phyloP scores from a whole-genome alignment of 2,797 vertebrate genomes.

The Phalanger gymnotis region DNA sequence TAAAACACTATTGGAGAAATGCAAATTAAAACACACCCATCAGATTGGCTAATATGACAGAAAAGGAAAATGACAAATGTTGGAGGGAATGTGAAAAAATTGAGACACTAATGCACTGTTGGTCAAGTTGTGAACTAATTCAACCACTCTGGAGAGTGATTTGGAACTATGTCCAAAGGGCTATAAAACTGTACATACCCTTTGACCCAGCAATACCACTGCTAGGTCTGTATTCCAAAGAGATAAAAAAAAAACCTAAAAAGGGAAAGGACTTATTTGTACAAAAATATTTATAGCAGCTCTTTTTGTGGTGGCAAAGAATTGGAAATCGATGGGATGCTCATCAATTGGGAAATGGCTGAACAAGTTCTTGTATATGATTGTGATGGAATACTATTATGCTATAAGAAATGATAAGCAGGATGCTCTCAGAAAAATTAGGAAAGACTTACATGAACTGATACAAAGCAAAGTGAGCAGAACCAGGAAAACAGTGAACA shows the following conservation, averaged over 20 bases:
- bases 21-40: background rate
- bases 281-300: background rate
- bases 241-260: too few relatives aligned
- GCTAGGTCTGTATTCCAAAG: too few relatives aligned
- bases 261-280: background rate
- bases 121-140: background rate
- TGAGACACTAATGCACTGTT: background rate
- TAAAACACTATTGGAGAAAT: background rate
- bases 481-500: background rate
- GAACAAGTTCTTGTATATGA: background rate
- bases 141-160: background rate
- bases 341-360: background rate
- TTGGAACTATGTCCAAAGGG: too few relatives aligned
- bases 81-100: background rate
- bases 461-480: background rate
- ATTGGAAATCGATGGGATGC: background rate
- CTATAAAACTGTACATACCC: too few relatives aligned
- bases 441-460: background rate
- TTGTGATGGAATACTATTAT: background rate
- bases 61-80: background rate
- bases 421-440: background rate
- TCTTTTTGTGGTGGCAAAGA: background rate
- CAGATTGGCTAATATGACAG: background rate
- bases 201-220: too few relatives aligned
- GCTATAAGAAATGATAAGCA: background rate